Conservation (phyloP, 1,140 invertebrate species). For the Drosophila truncata region DNA sequence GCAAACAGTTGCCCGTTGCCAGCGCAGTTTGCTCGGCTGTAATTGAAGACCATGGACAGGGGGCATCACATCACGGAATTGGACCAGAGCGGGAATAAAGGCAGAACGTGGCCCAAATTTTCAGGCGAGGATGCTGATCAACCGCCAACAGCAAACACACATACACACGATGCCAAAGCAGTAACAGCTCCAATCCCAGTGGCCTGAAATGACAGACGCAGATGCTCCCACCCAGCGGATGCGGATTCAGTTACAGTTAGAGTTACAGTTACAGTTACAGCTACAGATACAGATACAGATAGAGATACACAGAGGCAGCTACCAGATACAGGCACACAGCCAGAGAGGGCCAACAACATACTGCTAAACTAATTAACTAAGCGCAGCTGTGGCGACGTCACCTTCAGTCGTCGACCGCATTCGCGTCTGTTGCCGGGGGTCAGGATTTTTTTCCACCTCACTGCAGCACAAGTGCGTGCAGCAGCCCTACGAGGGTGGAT, state of each 20-base stretch:
- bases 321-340: slow-evolving; percentile 1
- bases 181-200: slow-evolving; percentile 36
- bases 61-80: slow-evolving; percentile 17
- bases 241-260: slow-evolving; percentile 25
- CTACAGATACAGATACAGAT: neutral
- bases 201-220: slow-evolving; percentile 60
- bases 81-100: neutral
- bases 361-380: slow-evolving; percentile 84
- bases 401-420: slow-evolving; percentile 53
- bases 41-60: slow-evolving; percentile 62
- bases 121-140: slow-evolving; percentile 54
- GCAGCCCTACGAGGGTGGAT: slow-evolving; percentile 41
- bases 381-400: slow-evolving; percentile 63
- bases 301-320: slow-evolving; percentile 17
- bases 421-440: slow-evolving; percentile 58
- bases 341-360: slow-evolving; percentile 34
- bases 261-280: slow-evolving; percentile 6
- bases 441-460: slow-evolving; percentile 58
- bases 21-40: slow-evolving; percentile 55
- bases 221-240: slow-evolving; percentile 13
- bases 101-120: slow-evolving; percentile 4
- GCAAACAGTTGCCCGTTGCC: slow-evolving; percentile 31
- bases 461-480: slow-evolving; percentile 69
- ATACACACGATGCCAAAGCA: slow-evolving; percentile 41
- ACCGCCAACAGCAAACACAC: slow-evolving; percentile 69